A percentile compares a stretch with the other conserved stretches of the same genome.
Conservation (phyloP, 2,797 vertebrate species). For the Poecile montanus region DNA sequence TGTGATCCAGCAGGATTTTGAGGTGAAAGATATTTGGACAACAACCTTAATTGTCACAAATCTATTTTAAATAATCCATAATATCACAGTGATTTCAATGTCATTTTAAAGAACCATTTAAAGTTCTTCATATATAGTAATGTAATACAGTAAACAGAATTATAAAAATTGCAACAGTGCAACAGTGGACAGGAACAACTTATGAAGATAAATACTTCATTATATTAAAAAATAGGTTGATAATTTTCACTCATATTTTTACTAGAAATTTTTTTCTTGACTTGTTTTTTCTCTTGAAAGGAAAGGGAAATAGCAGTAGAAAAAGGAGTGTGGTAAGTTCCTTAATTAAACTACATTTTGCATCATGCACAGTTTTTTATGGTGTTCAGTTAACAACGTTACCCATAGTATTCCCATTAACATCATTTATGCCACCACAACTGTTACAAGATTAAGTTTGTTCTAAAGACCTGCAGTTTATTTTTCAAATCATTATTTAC, state of each 20-base stretch:
- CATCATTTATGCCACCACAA: neutral
- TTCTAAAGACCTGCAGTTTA: neutral
- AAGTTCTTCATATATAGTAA: neutral
- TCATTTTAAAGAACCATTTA: neutral
- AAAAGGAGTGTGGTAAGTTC: neutral
- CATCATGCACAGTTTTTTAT: neutral
- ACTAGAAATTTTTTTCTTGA: neutral
- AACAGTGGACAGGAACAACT: neutral
- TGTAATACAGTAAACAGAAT: neutral
- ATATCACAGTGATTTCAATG: neutral
- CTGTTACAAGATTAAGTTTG: neutral
- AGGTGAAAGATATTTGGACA: neutral
- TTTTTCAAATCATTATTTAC: neutral
- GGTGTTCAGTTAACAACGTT: neutral
- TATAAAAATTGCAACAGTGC: neutral
- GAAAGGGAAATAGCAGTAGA: neutral
- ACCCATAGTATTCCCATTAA: neutral
- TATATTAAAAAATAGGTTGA: neutral
- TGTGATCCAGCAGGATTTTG: neutral
- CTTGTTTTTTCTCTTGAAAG: neutral
- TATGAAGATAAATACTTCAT: neutral
- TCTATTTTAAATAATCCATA: neutral
- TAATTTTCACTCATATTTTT: neutral
- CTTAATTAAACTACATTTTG: neutral
- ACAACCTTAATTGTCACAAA: neutral